These are phyloP conservation scores for Chionomys nivalis DNA, from an alignment of 2,113 vertebrate species.

Conservation along the genomic window DNA sequence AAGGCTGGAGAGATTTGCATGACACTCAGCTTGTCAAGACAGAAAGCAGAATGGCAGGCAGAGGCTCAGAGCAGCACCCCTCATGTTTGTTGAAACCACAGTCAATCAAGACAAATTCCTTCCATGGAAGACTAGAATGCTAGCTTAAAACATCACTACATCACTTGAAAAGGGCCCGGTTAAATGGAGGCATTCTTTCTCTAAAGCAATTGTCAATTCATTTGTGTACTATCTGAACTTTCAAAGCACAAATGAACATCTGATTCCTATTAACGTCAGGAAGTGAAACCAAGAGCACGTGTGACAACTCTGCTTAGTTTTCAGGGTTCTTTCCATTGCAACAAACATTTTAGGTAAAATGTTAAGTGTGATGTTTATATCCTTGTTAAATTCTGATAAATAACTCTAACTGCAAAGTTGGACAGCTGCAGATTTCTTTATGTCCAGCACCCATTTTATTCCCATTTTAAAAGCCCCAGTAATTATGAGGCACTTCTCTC, in stretches of 20 bases:
- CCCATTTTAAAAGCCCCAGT: not conserved
- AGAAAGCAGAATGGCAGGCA: slow-evolving; percentile 43
- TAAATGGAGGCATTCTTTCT: slow-evolving; percentile 46
- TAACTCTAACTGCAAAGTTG: not conserved
- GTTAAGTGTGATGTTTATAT: slow-evolving; percentile 38
- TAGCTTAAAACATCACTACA: slow-evolving; percentile 19
- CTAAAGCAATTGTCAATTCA: slow-evolving; percentile 42
- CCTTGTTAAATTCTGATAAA: slow-evolving; percentile 52
- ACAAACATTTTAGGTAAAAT: slow-evolving; percentile 55
- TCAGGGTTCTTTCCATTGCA: slow-evolving; percentile 40
- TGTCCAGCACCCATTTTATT: not conserved
- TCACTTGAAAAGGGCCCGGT: slow-evolving; percentile 45
- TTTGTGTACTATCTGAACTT: slow-evolving; percentile 53
- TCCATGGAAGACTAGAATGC: slow-evolving; percentile 41
- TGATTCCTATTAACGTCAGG: slow-evolving; percentile 35
- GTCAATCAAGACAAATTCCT: slow-evolving; percentile 6
- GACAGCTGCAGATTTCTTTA: not conserved
- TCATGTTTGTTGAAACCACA: not conserved
- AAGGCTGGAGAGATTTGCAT: slow-evolving; percentile 67
- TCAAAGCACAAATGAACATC: slow-evolving; percentile 44
- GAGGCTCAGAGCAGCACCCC: not conserved
- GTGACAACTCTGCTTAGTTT: not conserved
- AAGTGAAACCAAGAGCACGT: slow-evolving; percentile 42
- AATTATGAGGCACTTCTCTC: not conserved
- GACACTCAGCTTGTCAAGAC: slow-evolving; percentile 70